Evolutionary conservation across 2,888 invertebrate genomes (phyloP), one percentile per base, ranked within the genome.

Genomic region (Priocnemis perturbator): DNA sequence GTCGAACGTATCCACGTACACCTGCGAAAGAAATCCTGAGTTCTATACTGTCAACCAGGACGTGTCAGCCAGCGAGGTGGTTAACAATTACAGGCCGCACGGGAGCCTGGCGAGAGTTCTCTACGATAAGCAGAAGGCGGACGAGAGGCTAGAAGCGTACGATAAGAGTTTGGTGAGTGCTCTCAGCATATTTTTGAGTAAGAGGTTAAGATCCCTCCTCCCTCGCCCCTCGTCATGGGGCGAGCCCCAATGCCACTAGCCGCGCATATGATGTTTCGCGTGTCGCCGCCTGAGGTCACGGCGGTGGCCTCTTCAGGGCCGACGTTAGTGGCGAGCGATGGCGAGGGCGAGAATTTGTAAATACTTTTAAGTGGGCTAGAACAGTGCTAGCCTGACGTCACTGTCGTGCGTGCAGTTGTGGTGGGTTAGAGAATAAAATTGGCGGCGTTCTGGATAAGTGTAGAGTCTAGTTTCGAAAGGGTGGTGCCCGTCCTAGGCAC

Each of bases 41-140:
- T 64, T 3, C 37, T 37, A 71, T 67, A 30, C 60, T 65, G 62
- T 72, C 71, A 69, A 44, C 53, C 60, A 62, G 61, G 64, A 79
- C 45, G 57, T 58, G 21, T 14, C 59, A 23, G 65, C 62, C 52
- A 69, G 69, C 20, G 69, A 80, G 26, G 68, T 73, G 45, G 66
- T 83, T 7, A 78, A 81, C 59, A 78, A 70, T 71, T 94, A 93
- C 87, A 90, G 93, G 75, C 94, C 94, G 58, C 91, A 94, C 83
- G 93, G 94, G 77, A 93, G 93, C 61, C 90, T 95, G 73, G 94
- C 95, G 61, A 90, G 94, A 83, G 92, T 94, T 57, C 89, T 95
- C 60, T 94, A 94, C 90, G 93, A 94, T 81, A 94, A 94, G 87
- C 93, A 94, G 82, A 90, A 91, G 76, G 93, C 93, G 83, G 95